Conservation (phyloP, 2,888 invertebrate species). For the Diabrotica balteata region DNA sequence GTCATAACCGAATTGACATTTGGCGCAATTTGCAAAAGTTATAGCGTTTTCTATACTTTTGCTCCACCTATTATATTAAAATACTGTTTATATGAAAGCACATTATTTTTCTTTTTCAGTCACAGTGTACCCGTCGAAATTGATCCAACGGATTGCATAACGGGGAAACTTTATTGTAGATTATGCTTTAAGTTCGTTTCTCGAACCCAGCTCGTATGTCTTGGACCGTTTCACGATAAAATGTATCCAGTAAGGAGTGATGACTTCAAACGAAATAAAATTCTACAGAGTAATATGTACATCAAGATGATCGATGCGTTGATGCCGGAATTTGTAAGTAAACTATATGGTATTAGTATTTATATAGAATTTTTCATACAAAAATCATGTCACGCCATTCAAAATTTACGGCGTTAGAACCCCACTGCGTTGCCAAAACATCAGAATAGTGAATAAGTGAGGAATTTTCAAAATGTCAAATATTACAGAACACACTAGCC, state of each 20-base stretch:
- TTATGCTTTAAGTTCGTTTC: constrained; percentile 13
- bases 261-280: constrained; percentile 16
- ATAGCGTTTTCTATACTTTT: background rate
- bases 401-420: no score
- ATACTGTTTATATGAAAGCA: background rate
- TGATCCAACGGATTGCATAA: background rate
- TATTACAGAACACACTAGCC: background rate
- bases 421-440: no score
- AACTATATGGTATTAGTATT: no score
- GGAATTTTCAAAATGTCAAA: background rate
- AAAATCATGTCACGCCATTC: no score
- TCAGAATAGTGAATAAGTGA: no score
- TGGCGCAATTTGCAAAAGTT: no score
- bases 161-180: constrained; percentile 12
- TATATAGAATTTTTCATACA: no score
- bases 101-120: background rate
- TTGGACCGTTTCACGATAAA: constrained; percentile 8
- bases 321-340: constrained; percentile 27
- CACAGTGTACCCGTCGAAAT: background rate
- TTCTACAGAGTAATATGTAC: constrained; percentile 10
- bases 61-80: background rate
- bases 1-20: no score
- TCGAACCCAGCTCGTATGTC: constrained; percentile 10
- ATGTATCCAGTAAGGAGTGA: constrained; percentile 5
- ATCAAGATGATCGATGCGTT: constrained; percentile 13